These are phyloP conservation scores for Heterodera carotae DNA, from an alignment of 1,140 invertebrate species.

Conservation along the genomic window DNA sequence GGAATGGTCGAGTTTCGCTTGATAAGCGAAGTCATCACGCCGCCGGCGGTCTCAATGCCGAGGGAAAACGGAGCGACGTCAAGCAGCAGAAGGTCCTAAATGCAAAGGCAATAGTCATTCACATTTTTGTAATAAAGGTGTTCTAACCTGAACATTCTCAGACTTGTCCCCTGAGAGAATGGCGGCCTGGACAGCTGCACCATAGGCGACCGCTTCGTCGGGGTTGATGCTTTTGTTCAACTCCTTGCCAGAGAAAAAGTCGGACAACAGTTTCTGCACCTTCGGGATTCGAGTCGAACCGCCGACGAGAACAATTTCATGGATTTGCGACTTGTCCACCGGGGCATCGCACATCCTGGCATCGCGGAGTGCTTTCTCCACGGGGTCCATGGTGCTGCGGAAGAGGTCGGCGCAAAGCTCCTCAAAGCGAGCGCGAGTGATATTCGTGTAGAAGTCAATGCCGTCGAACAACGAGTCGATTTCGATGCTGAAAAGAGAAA, in stretches of 20 bases:
- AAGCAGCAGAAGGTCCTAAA: constrained; percentile 84
- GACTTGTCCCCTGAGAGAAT: constrained; percentile 91
- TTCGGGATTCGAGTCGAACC: constrained; percentile 90
- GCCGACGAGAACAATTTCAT: constrained; percentile 94
- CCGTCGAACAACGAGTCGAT: constrained; percentile 83
- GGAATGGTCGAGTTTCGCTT: constrained; percentile 80
- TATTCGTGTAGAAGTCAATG: too few relatives aligned
- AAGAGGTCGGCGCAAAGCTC: too few relatives aligned
- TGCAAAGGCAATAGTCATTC: too few relatives aligned
- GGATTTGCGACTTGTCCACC: constrained; percentile 81
- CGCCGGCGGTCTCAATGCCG: constrained; percentile 94
- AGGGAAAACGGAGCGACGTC: constrained; percentile 91
- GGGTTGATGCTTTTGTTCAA: constrained; percentile 81
- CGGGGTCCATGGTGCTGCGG: too few relatives aligned
- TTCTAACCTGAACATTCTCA: too few relatives aligned
- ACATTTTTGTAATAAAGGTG: too few relatives aligned
- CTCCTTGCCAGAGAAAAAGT: constrained; percentile 87
- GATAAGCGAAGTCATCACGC: constrained; percentile 80
- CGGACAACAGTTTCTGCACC: too few relatives aligned
- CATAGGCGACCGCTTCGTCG: constrained; percentile 67
- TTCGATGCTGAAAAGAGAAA: too few relatives aligned
- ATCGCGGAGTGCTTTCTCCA: too few relatives aligned
- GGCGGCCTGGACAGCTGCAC: too few relatives aligned
- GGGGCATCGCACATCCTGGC: constrained; percentile 90
- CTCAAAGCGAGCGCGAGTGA: too few relatives aligned